phyloP scores from a whole-genome alignment of 2,888 invertebrate species.

The Andrena bucephala region DNA sequence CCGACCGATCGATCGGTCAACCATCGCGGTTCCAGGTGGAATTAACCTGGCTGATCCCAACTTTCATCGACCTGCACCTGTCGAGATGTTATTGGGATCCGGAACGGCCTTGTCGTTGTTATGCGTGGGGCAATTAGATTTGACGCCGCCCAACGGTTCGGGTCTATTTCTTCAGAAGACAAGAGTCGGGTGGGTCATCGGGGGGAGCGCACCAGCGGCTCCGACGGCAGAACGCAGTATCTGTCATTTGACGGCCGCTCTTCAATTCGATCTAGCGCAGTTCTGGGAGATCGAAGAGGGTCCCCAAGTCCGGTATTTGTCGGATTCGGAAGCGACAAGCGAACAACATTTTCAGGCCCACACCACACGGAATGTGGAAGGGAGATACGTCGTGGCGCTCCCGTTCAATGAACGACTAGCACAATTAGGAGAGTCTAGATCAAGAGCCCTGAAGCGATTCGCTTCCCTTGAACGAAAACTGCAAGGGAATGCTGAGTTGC shows the following conservation, averaged over 20 bases:
- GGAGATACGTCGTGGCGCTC: constrained; percentile 8
- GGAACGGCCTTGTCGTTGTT: neutral
- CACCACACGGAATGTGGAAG: neutral
- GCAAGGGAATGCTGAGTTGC: neutral
- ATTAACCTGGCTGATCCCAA: neutral
- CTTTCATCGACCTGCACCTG: neutral
- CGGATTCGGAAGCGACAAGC: no score
- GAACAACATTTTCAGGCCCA: neutral
- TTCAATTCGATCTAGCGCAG: neutral
- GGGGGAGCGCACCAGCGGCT: neutral
- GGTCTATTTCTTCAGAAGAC: neutral
- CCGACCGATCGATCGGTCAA: neutral
- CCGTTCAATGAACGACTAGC: neutral
- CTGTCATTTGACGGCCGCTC: accelerated
- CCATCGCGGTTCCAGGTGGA: neutral
- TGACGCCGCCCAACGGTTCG: neutral
- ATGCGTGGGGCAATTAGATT: neutral
- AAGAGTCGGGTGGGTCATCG: constrained; percentile 4
- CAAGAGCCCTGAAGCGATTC: neutral
- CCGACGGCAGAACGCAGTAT: neutral
- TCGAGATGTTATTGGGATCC: neutral
- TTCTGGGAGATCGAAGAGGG: constrained; percentile 29
- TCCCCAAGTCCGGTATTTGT: neutral
- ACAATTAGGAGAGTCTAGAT: neutral
- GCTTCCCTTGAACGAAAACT: neutral